phyloP scores from a whole-genome alignment of 2,113 vertebrate genomes.

The Azemiops feae region DNA sequence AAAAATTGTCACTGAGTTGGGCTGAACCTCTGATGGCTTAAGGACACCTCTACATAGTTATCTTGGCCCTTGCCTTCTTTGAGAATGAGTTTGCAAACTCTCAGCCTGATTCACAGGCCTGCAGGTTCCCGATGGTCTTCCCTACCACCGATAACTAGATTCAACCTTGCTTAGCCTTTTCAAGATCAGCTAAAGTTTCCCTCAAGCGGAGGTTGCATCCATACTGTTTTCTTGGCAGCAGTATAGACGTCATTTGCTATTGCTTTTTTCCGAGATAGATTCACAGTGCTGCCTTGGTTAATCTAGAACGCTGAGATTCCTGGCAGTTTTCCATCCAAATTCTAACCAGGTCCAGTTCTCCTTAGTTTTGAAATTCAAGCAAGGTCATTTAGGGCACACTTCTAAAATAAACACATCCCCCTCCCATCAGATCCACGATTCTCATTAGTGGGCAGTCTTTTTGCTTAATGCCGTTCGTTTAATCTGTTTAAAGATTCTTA shows the following conservation, averaged over 20 bases:
- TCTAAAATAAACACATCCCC: constrained; percentile 41
- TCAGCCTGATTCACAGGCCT: background rate
- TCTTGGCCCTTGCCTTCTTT: background rate
- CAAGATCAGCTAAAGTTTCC: background rate
- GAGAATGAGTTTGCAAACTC: background rate
- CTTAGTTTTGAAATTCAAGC: background rate
- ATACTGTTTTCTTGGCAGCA: background rate
- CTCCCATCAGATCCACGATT: constrained; percentile 53
- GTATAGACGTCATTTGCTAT: background rate
- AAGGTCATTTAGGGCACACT: constrained; percentile 27
- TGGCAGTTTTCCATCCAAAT: background rate
- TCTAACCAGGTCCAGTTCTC: background rate
- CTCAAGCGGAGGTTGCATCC: background rate
- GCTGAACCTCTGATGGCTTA: background rate
- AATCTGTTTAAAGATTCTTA: constrained; percentile 61
- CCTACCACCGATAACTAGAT: background rate
- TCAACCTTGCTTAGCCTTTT: background rate
- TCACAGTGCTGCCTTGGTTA: background rate
- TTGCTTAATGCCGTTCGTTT: constrained; percentile 59
- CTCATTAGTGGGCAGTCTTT: constrained; percentile 63
- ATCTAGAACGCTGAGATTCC: background rate
- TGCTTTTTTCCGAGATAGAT: background rate
- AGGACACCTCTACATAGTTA: background rate
- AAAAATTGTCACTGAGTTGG: background rate
- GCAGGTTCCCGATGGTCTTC: background rate